phyloP scores from a whole-genome alignment of 2,888 invertebrate species.

The Eupithecia pulchellata region DNA sequence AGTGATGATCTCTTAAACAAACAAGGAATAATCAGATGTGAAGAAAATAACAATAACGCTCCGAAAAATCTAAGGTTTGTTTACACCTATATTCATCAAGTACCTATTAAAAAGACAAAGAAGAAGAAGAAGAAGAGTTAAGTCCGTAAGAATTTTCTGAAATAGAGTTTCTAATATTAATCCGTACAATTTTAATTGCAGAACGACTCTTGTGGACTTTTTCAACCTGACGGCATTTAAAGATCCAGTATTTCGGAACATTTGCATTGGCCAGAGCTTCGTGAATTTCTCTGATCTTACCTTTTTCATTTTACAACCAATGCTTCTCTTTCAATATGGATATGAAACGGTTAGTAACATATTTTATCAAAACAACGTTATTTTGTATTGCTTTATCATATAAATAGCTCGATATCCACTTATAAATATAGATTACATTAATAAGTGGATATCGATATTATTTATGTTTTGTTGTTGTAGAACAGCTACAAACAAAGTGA shows the following conservation, averaged over 20 bases:
- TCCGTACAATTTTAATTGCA: conserved; percentile 39
- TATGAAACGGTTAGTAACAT: conserved; percentile 69
- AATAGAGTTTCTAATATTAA: neutral
- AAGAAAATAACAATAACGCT: conserved; percentile 2
- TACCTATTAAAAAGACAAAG: neutral
- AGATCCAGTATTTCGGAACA: conserved; percentile 84
- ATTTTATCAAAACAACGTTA: neutral
- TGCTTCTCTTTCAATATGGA: conserved; percentile 85
- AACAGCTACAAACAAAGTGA: neutral
- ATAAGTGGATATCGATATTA: neutral
- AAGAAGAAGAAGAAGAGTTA: no score
- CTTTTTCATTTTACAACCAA: conserved; percentile 87
- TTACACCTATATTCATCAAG: neutral
- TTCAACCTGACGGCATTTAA: conserved; percentile 80
- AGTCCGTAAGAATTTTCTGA: neutral
- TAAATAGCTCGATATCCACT: neutral
- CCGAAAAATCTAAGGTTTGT: conserved; percentile 29
- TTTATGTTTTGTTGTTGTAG: neutral
- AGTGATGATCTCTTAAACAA: conserved; percentile 59
- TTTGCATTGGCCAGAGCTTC: conserved; percentile 86
- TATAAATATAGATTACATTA: no score
- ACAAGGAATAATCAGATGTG: conserved; percentile 23
- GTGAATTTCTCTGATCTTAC: conserved; percentile 87
- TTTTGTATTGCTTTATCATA: neutral
- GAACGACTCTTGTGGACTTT: conserved; percentile 61